Evolutionary conservation across 2,797 vertebrate genomes (phyloP).

Genomic region (Sphaeramia orbicularis): DNA sequence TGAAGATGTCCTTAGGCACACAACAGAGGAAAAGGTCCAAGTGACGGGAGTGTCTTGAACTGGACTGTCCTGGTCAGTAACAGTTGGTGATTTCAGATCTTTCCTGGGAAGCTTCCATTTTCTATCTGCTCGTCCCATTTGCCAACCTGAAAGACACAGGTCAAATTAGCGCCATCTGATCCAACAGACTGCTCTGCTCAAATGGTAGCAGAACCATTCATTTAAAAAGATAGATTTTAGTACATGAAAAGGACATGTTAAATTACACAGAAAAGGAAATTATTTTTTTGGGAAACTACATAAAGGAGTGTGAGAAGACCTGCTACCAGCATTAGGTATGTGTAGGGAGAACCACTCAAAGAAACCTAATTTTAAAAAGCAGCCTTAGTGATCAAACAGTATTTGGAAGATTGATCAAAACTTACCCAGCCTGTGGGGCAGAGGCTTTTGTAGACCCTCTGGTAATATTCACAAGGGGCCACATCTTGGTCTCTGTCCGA

Average conservation of each 20-base stretch:
- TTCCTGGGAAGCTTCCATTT: conserved; percentile 83
- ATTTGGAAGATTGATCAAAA: background rate
- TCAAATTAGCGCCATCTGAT: background rate
- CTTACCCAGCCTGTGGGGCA: conserved; percentile 87
- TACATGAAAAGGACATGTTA: too few relatives aligned
- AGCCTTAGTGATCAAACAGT: background rate
- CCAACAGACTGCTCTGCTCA: background rate
- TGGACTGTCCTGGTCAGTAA: conserved; percentile 3
- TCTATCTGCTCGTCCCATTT: conserved; percentile 85
- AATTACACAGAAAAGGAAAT: background rate
- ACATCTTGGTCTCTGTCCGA: conserved; percentile 82
- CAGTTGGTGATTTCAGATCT: conserved; percentile 70
- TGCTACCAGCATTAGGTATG: background rate
- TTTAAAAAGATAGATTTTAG: background rate
- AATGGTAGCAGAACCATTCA: background rate
- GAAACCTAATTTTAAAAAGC: background rate
- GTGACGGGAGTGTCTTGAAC: conserved; percentile 45
- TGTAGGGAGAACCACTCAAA: background rate
- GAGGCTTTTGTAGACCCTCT: conserved; percentile 87
- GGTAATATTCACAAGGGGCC: conserved; percentile 86
- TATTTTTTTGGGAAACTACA: too few relatives aligned
- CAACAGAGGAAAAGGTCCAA: conserved; percentile 39
- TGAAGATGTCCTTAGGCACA: conserved; percentile 56
- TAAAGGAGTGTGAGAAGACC: background rate
- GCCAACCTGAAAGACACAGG: conserved; percentile 70